These are phyloP conservation scores for Spea bombifrons DNA, from an alignment of 2,113 vertebrate genomes.

Conservation along the genomic window DNA sequence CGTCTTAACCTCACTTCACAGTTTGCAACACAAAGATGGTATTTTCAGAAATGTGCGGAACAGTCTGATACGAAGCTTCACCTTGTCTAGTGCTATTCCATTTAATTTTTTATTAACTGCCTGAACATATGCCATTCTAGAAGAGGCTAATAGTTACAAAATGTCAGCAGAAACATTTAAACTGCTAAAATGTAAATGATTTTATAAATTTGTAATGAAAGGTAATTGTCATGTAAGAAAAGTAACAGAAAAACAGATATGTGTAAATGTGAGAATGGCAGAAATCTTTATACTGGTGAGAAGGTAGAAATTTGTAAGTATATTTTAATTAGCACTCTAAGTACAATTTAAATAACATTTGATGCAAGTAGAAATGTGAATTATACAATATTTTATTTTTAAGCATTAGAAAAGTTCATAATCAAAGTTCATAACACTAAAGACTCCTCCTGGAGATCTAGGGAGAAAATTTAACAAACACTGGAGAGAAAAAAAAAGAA, in stretches of 20 bases:
- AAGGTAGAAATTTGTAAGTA: conserved; percentile 63
- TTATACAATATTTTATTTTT: conserved; percentile 78
- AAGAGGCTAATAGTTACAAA: conserved; percentile 90
- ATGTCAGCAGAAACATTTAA: conserved; percentile 92
- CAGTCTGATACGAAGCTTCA: conserved; percentile 66
- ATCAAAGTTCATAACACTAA: conserved; percentile 70
- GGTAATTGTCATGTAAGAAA: conserved; percentile 81
- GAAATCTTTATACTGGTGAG: conserved; percentile 65
- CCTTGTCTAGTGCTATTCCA: conserved; percentile 76
- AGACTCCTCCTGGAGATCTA: conserved; percentile 70
- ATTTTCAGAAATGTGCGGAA: conserved; percentile 74
- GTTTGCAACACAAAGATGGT: conserved; percentile 75
- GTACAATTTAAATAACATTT: conserved; percentile 75
- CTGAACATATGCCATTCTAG: conserved; percentile 86
- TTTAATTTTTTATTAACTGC: conserved; percentile 89
- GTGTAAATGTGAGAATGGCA: conserved; percentile 66
- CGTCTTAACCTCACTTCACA: conserved; percentile 72
- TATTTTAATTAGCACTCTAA: conserved; percentile 73
- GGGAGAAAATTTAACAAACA: conserved; percentile 66
- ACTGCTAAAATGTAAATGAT: conserved; percentile 89
- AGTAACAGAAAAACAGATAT: conserved; percentile 78
- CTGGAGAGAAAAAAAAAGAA: conserved; percentile 59
- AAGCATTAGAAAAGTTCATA: conserved; percentile 73
- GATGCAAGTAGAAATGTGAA: conserved; percentile 70
- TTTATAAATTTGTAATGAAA: conserved; percentile 97